Evolutionary conservation across 2,888 invertebrate genomes (phyloP), one percentile per base, ranked within the genome.

Genomic region (Oxycera nigricornis): DNA sequence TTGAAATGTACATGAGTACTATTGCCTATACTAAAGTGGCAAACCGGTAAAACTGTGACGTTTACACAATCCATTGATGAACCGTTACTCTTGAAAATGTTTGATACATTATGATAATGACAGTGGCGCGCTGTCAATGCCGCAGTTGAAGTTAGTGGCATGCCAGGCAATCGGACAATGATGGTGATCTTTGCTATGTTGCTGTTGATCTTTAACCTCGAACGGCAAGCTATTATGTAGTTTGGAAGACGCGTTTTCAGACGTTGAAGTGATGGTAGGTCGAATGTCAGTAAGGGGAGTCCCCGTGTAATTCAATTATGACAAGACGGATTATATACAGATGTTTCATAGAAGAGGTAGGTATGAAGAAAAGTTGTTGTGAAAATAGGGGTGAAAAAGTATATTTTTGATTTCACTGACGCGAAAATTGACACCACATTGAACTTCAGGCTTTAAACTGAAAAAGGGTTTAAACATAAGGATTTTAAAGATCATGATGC

Each of bases 21-120:
- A 35, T 17, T 46, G 14, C 3, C n/a, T 3, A 14, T 11, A 11
- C 6, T 46, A 46, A 46, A 11, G 14, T 46, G 57, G 55, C 52
- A 73, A 75, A 76, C 73, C 75, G 75, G 75, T 76, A 76, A 76
- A 76, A 72, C 26, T 70, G 73, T 76, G 75, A 76, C 75, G 75
- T 76, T 76, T 73, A 39, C 67, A 61, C 65, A 41, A 65, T 57
- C 65, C 55, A 62, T 24, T 55, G 72, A 57, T 72, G 30, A 73
- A 75, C 75, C 73, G 75, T 75, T 75, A 73, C 52, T 70, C 59
- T 39, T 62, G 73, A 73, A 75, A 65, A 67, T 41, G 67, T 67
- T 41, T 75, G 70, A 46, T 41, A 26, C 46, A 67, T 75, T 75
- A 75, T 73, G 73, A 55, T 70, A 65, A 73, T 75, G 59, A 70